Evolutionary conservation across 2,888 invertebrate species (phyloP), one percentile per base, ranked within the genome.

Genomic region (Orchesella flavescens): DNA sequence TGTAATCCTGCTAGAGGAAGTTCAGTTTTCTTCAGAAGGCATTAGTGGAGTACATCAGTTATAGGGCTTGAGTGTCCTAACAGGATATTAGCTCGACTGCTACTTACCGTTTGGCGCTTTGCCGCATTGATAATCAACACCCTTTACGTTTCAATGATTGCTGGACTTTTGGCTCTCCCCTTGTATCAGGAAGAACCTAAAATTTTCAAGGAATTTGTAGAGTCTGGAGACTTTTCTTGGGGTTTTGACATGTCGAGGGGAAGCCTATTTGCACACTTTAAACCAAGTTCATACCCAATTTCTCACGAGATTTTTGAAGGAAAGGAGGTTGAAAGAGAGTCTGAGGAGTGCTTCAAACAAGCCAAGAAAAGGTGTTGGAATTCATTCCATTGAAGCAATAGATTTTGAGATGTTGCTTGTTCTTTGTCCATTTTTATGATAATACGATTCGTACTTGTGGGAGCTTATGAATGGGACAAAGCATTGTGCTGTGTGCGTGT

Each of bases 211-310:
- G 65, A 84, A n/a, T 74, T 84, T 3, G 68, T 66, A 12, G 55
- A 78, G 3, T 69, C 74, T 1, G 57, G 66, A 2, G 34, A 34
- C 34, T 81, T 65, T 44, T 23, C 69, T 13, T 84, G 77, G 81
- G 84, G 84, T 7, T 77, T 84, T 53, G 84, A 84, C 43, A 61
- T 44, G 2, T 79, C 74, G 4, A 82, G 84, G 9, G 84, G 84
- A 21, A 71, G 65, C n/a, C 59, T 82, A 10, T 75, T 78, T 23
- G 59, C 74, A 19, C 77, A 82, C 24, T 82, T 84, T 43, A 63
- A 65, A 46, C 66, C 81, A 2, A 78, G 74, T 0, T 69, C 21
- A 5, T 78, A 75, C 71, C 66, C 69, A 24, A 57, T 78, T 43
- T 69, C 78, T 24, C 57, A 69, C 7, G 61, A 74, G 34, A 73